phyloP scores from a whole-genome alignment of 1,140 invertebrate species.

The Hestina assimilis region DNA sequence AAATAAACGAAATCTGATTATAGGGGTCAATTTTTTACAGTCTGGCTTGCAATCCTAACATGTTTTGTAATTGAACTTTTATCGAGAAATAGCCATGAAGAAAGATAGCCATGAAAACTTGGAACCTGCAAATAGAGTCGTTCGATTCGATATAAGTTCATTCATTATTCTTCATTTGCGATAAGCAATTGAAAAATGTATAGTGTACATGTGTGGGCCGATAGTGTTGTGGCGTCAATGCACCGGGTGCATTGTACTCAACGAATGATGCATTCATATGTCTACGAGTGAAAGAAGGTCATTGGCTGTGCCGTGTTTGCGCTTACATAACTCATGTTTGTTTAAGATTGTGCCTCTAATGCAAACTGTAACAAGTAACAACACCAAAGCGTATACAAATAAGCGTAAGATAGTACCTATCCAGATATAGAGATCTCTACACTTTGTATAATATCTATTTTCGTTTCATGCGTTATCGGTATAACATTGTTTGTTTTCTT shows the following conservation, averaged over 20 bases:
- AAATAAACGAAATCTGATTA: too few species aligned
- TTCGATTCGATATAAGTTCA: constrained; percentile 12
- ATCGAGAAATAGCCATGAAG: too few species aligned
- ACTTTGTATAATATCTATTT: too few species aligned
- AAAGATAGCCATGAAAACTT: too few species aligned
- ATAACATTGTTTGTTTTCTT: too few species aligned
- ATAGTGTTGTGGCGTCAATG: constrained; percentile 54
- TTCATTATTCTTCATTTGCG: constrained; percentile 46
- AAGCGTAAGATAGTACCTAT: constrained; percentile 15
- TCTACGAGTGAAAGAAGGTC: constrained; percentile 62
- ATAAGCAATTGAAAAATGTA: constrained; percentile 53
- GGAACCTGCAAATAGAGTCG: neutral
- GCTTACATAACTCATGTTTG: constrained; percentile 65
- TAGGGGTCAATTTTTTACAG: too few species aligned
- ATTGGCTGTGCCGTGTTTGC: constrained; percentile 64
- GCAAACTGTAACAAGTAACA: constrained; percentile 31
- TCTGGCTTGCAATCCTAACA: too few species aligned
- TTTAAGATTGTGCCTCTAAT: constrained; percentile 52
- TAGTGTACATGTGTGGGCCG: constrained; percentile 63
- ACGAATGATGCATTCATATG: constrained; percentile 69
- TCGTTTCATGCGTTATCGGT: too few species aligned
- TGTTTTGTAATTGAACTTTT: too few species aligned
- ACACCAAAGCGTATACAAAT: constrained; percentile 20
- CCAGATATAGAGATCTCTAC: too few species aligned
- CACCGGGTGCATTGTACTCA: constrained; percentile 63